Conservation (phyloP, 1,140 invertebrate species). For the Platyura marginata region DNA sequence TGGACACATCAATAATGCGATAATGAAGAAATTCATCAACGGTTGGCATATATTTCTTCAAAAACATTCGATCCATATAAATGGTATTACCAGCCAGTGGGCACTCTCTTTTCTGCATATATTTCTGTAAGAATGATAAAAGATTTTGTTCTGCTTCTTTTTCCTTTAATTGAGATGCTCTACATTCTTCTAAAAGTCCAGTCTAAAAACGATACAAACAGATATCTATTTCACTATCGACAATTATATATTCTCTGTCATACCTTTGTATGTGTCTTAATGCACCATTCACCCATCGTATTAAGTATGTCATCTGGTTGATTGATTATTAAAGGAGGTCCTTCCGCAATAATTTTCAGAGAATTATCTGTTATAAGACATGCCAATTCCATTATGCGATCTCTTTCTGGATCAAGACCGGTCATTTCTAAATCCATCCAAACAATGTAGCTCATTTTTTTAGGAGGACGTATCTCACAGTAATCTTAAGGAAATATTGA, state of each 20-base stretch:
- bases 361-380: slow-evolving; percentile 71
- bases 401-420: slow-evolving; percentile 49
- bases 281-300: slow-evolving; percentile 71
- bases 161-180: slow-evolving; percentile 43
- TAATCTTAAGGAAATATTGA: too few relatives aligned
- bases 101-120: slow-evolving; percentile 42
- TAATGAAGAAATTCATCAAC: slow-evolving; percentile 74
- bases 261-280: slow-evolving; percentile 52
- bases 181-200: slow-evolving; percentile 52
- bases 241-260: too few relatives aligned
- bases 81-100: slow-evolving; percentile 83
- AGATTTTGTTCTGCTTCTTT: slow-evolving; percentile 49
- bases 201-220: slow-evolving; percentile 30
- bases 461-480: too few relatives aligned
- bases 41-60: slow-evolving; percentile 55
- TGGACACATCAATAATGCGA: slow-evolving; percentile 81
- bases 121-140: slow-evolving; percentile 48
- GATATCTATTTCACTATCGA: too few relatives aligned
- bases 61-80: slow-evolving; percentile 65
- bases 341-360: slow-evolving; percentile 59
- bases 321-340: slow-evolving; percentile 63
- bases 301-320: slow-evolving; percentile 53
- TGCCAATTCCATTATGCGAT: slow-evolving; percentile 74
- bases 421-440: slow-evolving; percentile 57
- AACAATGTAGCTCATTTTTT: slow-evolving; percentile 17